Evolutionary conservation across 2,797 vertebrate genomes (phyloP), one percentile per base, ranked within the genome.

Genomic region (Tokudaia muenninki): DNA sequence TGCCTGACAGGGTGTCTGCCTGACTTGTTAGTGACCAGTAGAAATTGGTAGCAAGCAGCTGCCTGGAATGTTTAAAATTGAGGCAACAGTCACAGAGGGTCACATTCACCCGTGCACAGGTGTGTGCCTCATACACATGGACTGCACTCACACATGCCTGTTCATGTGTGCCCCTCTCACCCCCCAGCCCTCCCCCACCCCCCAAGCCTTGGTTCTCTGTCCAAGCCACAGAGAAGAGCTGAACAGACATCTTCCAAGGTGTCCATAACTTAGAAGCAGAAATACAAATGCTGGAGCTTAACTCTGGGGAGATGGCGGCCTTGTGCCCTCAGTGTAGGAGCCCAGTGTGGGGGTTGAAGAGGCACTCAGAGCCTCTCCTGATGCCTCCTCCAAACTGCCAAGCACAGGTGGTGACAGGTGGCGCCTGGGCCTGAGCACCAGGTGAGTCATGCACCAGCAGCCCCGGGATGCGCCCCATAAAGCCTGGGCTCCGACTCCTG

Each of bases 371-470:
- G 37, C 82, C 65, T 63, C 88, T 95, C 55, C 94, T 21, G 11
- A 67, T 57, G 88, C 61, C 74, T 37, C 75, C 74, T 90, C 82
- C 95, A 94, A 93, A 94, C 87, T 97, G 96, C 91, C 3, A 14
- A 92, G 89, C 26, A 34, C 96, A 97, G 97, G 96, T 98, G 96
- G 97, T 94, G 97, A 90, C 97, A 97, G 97, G 97, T 96, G 97
- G 97, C 9, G 79, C 91, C 91, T 31, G 55, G 90, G 92, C 87
- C 63, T 50, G 72, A 80, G 91, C 5, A 1, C 95, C 97, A 97
- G 96, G 95, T 95, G 97, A 96, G 97, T 97, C 95, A 98, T 0
- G 94, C 97, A 95, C 94, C 97, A 97, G 95, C 87, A 96, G 95
- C 65, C 94, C 91, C 86, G 4, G 11, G 89, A 95, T 92, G 94